Evolutionary conservation across 2,797 vertebrate species (phyloP).

Genomic region (Eospalax fontanierii): DNA sequence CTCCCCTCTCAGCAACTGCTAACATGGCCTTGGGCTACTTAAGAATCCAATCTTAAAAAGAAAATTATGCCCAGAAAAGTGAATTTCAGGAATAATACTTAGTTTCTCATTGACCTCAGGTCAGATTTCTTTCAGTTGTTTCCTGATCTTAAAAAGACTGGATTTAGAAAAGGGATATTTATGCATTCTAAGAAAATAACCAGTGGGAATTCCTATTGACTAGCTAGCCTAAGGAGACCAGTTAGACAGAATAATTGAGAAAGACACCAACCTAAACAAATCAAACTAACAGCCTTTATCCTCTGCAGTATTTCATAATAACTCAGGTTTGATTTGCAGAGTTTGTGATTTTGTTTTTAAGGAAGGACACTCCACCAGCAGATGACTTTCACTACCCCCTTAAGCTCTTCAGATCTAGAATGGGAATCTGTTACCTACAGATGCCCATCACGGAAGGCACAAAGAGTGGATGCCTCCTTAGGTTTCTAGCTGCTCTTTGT

Average conservation of each 20-base stretch:
- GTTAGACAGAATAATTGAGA: background rate
- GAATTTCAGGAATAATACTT: background rate
- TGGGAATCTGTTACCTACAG: constrained; percentile 39
- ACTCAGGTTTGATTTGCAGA: background rate
- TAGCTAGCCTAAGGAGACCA: background rate
- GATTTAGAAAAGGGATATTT: background rate
- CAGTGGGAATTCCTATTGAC: background rate
- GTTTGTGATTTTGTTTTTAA: background rate
- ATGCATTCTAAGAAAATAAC: background rate
- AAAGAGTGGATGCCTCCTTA: background rate
- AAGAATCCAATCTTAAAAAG: background rate
- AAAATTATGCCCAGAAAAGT: background rate
- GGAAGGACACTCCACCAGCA: background rate
- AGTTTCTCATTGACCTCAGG: background rate
- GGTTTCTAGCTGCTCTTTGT: constrained; percentile 2
- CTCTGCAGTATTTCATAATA: background rate
- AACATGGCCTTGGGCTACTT: background rate
- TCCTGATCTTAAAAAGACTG: background rate
- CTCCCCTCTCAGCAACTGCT: background rate
- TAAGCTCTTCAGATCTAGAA: background rate
- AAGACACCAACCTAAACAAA: background rate
- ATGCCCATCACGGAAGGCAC: constrained; percentile 17
- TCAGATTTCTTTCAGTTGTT: background rate
- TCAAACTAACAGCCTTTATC: background rate
- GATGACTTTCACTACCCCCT: background rate